Evolutionary conservation across 2,888 invertebrate genomes (phyloP).

Genomic region (Drosophila mercatorum): DNA sequence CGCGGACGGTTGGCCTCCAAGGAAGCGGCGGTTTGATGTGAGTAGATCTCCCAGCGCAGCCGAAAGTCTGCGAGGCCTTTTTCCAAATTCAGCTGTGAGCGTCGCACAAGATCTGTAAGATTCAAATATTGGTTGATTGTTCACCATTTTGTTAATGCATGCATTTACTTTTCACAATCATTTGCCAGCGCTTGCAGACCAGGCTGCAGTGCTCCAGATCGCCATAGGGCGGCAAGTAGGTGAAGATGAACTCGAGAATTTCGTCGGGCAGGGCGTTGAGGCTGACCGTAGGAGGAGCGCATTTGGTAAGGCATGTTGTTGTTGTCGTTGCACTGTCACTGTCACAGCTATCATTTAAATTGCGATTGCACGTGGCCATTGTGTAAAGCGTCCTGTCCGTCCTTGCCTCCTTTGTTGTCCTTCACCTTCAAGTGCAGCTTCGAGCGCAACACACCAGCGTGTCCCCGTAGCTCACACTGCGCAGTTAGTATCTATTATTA

Average conservation of each 20-base stretch:
- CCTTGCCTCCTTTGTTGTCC: conserved; percentile 54
- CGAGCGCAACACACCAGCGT: conserved; percentile 9
- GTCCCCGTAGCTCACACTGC: neutral
- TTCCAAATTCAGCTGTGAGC: conserved; percentile 90
- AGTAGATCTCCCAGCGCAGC: conserved; percentile 89
- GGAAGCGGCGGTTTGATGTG: conserved; percentile 63
- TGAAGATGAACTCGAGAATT: conserved; percentile 95
- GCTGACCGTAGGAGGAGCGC: conserved; percentile 25
- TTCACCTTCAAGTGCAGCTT: conserved; percentile 41
- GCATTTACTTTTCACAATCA: conserved; percentile 91
- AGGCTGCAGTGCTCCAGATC: conserved; percentile 94
- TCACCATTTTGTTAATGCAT: conserved; percentile 35
- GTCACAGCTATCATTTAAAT: conserved; percentile 53
- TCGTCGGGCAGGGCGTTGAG: conserved; percentile 94
- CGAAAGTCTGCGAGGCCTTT: conserved; percentile 91
- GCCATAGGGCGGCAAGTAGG: conserved; percentile 94
- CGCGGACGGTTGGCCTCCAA: conserved; percentile 31
- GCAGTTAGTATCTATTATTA: neutral
- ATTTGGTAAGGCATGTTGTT: conserved; percentile 23
- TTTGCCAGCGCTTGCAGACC: conserved; percentile 95
- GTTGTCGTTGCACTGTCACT: conserved; percentile 34
- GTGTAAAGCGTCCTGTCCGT: conserved; percentile 31
- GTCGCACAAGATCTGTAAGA: conserved; percentile 90
- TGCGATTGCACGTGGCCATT: conserved; percentile 60
- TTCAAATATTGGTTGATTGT: neutral